Conservation (phyloP, 2,888 invertebrate genomes). For the Sphaerophoria taeniata region DNA sequence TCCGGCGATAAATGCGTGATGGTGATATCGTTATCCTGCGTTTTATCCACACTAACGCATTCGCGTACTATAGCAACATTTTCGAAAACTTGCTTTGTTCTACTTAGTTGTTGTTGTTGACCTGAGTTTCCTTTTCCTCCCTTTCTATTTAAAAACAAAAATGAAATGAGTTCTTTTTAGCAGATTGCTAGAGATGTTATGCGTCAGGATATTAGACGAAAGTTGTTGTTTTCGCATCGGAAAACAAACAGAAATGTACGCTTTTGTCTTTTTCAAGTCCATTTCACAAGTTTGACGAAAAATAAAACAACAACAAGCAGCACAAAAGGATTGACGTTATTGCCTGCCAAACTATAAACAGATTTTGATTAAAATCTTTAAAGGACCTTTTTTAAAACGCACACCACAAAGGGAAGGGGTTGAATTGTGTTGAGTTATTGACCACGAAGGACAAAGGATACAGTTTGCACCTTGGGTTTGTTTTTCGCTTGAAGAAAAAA, state of each 20-base stretch:
- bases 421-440: slow-evolving; percentile 14
- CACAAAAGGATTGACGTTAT: not conserved
- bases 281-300: slow-evolving; percentile 17
- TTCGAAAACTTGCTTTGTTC: slow-evolving; percentile 52
- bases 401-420: not conserved
- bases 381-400: not conserved
- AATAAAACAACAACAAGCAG: not conserved
- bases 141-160: slow-evolving; percentile 10
- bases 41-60: slow-evolving; percentile 39
- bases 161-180: slow-evolving; percentile 15
- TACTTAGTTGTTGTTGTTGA: slow-evolving; percentile 6
- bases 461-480: slow-evolving; percentile 9
- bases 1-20: slow-evolving; percentile 13
- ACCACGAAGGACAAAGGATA: slow-evolving; percentile 44
- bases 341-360: not conserved
- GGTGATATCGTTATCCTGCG: slow-evolving; percentile 50
- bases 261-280: not conserved
- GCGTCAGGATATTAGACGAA: slow-evolving; percentile 18
- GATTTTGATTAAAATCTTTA: not conserved
- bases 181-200: slow-evolving; percentile 3
- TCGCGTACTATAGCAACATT: slow-evolving; percentile 45
- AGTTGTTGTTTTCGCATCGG: not conserved
- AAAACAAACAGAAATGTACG: slow-evolving; percentile 2
- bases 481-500: not conserved
- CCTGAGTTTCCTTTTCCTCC: slow-evolving; percentile 2